These are phyloP conservation scores for Poecilia picta DNA, from an alignment of 2,797 vertebrate species.

Conservation along the genomic window DNA sequence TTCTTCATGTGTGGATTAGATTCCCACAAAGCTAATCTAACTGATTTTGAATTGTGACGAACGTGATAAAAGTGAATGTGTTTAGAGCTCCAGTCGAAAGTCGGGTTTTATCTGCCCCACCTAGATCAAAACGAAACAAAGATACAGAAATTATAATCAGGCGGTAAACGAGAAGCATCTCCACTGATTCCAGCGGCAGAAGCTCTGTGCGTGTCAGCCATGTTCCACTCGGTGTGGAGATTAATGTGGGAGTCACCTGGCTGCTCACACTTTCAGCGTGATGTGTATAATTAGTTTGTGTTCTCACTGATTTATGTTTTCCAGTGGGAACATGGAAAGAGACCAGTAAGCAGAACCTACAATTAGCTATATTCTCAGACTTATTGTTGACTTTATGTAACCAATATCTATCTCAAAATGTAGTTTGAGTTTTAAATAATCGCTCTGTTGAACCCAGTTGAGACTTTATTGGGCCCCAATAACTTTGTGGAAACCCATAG, in stretches of 20 bases:
- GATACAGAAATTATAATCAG: conserved; percentile 26
- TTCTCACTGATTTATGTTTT: conserved; percentile 51
- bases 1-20: conserved; percentile 23
- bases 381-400: background rate
- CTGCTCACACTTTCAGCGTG: conserved; percentile 30
- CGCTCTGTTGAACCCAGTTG: background rate
- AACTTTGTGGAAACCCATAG: background rate
- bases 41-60: conserved; percentile 41
- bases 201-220: conserved; percentile 40
- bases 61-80: conserved; percentile 33
- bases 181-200: conserved; percentile 39
- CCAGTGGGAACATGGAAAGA: conserved; percentile 26
- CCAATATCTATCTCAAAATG: background rate
- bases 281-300: conserved; percentile 56
- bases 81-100: conserved; percentile 28
- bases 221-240: conserved; percentile 47
- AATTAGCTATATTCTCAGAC: background rate
- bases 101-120: conserved; percentile 38
- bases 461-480: background rate
- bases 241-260: conserved; percentile 61
- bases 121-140: background rate
- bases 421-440: background rate
- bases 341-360: background rate
- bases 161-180: conserved; percentile 44
- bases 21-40: conserved; percentile 52